Conservation (phyloP, 1,140 invertebrate species). For the Artemia franciscana region DNA sequence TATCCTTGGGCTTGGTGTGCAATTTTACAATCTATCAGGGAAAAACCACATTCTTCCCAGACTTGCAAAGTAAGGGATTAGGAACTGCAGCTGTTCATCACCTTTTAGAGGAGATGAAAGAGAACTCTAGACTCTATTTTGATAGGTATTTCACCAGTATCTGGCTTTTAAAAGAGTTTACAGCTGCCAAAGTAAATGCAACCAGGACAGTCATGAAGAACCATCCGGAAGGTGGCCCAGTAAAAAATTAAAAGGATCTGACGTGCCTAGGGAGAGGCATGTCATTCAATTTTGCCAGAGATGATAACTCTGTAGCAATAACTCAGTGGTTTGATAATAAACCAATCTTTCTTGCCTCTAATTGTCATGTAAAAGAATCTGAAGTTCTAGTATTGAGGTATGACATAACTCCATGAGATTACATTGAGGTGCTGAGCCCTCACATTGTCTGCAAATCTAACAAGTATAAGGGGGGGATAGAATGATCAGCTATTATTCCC, state of each 20-base stretch:
- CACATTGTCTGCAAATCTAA: no score
- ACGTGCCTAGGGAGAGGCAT: background rate
- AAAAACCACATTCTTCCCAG: background rate
- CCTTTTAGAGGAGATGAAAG: background rate
- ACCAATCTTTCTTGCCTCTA: no score
- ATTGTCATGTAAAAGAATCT: no score
- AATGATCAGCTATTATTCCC: no score
- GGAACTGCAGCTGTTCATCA: background rate
- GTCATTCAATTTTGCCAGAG: background rate
- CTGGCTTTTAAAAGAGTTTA: background rate
- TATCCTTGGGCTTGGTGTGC: constrained; percentile 1
- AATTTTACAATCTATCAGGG: background rate
- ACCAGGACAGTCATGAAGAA: background rate
- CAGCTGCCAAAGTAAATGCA: background rate
- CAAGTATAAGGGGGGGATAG: no score
- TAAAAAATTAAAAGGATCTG: background rate
- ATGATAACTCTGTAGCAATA: background rate
- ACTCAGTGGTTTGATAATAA: background rate
- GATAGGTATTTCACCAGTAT: background rate
- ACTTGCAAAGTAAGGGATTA: background rate
- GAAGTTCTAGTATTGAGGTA: no score
- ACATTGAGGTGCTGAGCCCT: no score
- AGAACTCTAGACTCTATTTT: background rate
- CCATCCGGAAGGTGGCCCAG: background rate
- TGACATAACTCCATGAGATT: no score